phyloP scores from a whole-genome alignment of 2,113 vertebrate species.

The Saiga tatarica region DNA sequence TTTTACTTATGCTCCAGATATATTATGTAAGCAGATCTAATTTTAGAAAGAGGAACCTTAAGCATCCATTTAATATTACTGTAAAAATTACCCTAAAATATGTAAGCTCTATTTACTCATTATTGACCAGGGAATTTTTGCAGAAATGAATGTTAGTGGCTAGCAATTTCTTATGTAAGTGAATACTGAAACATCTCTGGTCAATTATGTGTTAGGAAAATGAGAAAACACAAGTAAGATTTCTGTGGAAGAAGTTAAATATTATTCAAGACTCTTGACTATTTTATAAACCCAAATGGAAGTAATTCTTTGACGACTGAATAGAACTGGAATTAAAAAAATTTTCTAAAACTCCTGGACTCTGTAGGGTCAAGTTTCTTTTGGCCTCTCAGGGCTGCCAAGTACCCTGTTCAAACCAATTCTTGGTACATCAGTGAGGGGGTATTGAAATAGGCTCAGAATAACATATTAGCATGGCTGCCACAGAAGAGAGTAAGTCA shows the following conservation, averaged over 20 bases:
- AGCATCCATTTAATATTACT: background rate
- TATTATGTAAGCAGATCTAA: background rate
- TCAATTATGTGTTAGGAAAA: background rate
- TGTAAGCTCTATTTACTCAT: background rate
- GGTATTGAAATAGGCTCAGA: background rate
- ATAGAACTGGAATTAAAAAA: background rate
- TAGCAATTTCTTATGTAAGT: background rate
- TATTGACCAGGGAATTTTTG: background rate
- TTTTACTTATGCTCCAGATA: background rate
- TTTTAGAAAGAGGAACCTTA: background rate
- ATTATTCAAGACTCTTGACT: background rate
- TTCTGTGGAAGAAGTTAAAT: background rate
- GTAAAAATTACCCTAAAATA: slow-evolving; percentile 26
- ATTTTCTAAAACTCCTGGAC: background rate
- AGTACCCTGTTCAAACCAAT: background rate
- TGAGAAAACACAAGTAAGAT: background rate
- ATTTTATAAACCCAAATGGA: background rate
- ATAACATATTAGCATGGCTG: background rate
- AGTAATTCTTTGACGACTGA: background rate
- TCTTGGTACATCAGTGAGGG: background rate
- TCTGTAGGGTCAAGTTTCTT: background rate
- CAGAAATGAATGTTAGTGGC: background rate
- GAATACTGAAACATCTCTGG: background rate
- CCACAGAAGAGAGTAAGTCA: background rate
- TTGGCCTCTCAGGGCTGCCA: background rate